A percentile compares a stretch with the other conserved stretches of the same genome.
Conservation (phyloP, 2,888 invertebrate genomes). For the Scotopteryx bipunctaria region DNA sequence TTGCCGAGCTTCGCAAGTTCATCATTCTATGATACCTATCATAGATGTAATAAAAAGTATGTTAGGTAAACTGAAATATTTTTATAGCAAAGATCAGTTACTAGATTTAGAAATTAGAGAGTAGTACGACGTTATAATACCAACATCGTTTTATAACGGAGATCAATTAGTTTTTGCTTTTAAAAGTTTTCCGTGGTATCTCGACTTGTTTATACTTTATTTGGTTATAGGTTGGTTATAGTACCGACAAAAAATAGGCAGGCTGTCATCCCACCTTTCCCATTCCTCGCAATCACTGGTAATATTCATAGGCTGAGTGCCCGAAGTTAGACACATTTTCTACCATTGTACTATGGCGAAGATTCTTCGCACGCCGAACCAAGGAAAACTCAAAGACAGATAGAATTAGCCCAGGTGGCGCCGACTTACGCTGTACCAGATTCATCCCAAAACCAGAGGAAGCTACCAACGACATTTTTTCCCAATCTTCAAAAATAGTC, state of each 20-base stretch:
- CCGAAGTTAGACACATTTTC: too few species aligned
- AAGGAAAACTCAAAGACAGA: too few species aligned
- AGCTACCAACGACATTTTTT: too few species aligned
- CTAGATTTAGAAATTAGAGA: slow-evolving; percentile 29
- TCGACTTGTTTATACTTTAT: background rate
- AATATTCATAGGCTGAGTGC: background rate
- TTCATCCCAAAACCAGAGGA: too few species aligned
- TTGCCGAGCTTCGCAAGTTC: too few species aligned
- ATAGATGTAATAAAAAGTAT: slow-evolving; percentile 17
- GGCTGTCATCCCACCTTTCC: background rate
- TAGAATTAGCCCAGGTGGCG: too few species aligned
- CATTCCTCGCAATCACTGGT: slow-evolving; percentile 1
- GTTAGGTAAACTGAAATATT: slow-evolving; percentile 19
- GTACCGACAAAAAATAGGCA: background rate
- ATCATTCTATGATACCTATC: slow-evolving; percentile 4
- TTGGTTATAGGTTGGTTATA: background rate
- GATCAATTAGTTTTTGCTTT: background rate
- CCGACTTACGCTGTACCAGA: too few species aligned
- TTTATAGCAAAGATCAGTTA: slow-evolving; percentile 30
- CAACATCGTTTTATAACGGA: slow-evolving; percentile 13
- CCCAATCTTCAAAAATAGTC: too few species aligned
- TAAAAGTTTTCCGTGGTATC: background rate
- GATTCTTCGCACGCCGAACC: too few species aligned
- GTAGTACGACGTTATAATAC: slow-evolving; percentile 29
- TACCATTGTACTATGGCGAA: too few species aligned